Conservation (phyloP, 2,113 vertebrate species). For the Dipodomys spectabilis region DNA sequence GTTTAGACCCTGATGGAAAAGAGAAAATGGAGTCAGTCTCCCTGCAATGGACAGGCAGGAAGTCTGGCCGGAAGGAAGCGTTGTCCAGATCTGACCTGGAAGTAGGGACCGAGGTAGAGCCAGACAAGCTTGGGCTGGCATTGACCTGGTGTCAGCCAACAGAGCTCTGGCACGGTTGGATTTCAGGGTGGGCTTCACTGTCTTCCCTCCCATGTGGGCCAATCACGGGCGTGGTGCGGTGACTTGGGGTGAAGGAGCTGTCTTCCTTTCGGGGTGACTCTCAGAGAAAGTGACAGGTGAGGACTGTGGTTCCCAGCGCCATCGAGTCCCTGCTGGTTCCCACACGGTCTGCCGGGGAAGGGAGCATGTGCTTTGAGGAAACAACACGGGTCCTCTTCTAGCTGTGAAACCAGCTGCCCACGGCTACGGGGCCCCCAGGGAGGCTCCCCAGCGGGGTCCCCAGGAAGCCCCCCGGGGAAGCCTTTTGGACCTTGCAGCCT, state of each 20-base stretch:
- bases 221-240: accelerated
- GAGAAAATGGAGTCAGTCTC: accelerated
- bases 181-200: not conserved
- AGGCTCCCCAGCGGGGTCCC: too few species aligned
- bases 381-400: not conserved
- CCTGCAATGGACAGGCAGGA: too few species aligned
- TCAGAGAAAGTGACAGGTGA: not conserved
- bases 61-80: too few species aligned
- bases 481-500: not conserved
- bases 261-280: not conserved
- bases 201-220: accelerated
- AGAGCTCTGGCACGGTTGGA: too few species aligned
- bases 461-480: not conserved
- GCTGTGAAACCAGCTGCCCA: not conserved
- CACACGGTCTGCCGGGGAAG: not conserved
- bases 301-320: too few species aligned
- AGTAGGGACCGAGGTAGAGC: not conserved
- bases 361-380: not conserved
- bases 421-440: too few species aligned
- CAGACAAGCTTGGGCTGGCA: accelerated
- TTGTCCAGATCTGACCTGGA: accelerated
- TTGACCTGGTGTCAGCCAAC: accelerated
- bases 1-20: not conserved
- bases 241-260: not conserved
- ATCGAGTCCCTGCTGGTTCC: not conserved